Percentiles rank a stretch among this genome's conserved stretches.
Evolutionary conservation across 2,797 vertebrate species (phyloP).

Genomic region (Girardinus metallicus): DNA sequence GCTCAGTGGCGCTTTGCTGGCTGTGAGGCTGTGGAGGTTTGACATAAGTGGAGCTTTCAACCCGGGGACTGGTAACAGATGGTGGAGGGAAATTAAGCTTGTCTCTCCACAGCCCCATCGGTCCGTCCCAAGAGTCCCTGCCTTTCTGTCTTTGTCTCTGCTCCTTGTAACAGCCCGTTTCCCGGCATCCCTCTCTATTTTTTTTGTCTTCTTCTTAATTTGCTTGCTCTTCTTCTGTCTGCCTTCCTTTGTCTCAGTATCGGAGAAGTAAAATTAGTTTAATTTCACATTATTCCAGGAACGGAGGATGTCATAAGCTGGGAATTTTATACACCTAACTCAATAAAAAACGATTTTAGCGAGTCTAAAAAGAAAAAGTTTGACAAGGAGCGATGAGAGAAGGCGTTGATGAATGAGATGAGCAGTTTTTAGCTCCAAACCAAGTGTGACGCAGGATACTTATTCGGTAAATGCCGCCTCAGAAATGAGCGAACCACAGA

Average conservation of each 20-base stretch:
- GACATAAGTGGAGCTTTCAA: conserved; percentile 87
- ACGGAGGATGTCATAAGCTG: conserved; percentile 25
- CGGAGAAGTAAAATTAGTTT: conserved; percentile 20
- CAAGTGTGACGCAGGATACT: conserved; percentile 50
- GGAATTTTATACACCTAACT: conserved; percentile 10
- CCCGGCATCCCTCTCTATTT: conserved; percentile 34
- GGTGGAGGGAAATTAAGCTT: conserved; percentile 90
- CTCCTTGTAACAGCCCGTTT: conserved; percentile 27
- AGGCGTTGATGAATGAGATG: not conserved
- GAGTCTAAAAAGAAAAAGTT: not conserved
- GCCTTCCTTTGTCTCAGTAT: conserved; percentile 29
- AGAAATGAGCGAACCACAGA: conserved; percentile 69
- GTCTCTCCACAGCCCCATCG: conserved; percentile 82
- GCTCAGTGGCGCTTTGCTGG: conserved; percentile 60
- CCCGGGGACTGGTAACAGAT: conserved; percentile 90
- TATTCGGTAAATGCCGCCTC: conserved; percentile 64
- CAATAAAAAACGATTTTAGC: not conserved
- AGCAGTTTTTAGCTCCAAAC: conserved; percentile 53
- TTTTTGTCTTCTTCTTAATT: conserved; percentile 12
- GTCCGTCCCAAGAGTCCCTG: conserved; percentile 76
- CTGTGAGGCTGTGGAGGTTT: conserved; percentile 80
- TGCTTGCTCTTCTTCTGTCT: conserved; percentile 34
- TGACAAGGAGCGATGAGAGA: not conserved
- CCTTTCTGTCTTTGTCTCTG: conserved; percentile 62
- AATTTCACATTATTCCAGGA: conserved; percentile 3